A percentile compares a stretch with the other conserved stretches of the same genome.
These are phyloP conservation scores for Xestia c-nigrum DNA, from an alignment of 2,888 invertebrate species.

Conservation along the genomic window DNA sequence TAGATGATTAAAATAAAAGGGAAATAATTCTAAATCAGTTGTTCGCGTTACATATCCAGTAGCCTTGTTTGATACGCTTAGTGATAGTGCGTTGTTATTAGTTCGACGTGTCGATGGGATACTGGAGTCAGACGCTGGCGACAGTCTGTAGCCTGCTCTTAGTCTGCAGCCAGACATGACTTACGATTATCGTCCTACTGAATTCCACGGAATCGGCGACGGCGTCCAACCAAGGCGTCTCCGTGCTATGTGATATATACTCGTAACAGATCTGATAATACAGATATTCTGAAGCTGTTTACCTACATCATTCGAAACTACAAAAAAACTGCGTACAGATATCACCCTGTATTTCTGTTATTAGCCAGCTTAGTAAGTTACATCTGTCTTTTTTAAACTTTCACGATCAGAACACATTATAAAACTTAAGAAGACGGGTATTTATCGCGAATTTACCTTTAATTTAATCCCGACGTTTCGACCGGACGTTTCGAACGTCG, in stretches of 20 bases:
- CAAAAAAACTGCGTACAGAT: background rate
- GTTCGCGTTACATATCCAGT: slow-evolving; percentile 60
- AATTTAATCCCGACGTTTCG: too few species aligned
- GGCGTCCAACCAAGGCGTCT: background rate
- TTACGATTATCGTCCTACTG: background rate
- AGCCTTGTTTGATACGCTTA: slow-evolving; percentile 51
- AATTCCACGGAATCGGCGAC: background rate
- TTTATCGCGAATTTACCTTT: too few species aligned
- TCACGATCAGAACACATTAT: too few species aligned
- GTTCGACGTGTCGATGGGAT: slow-evolving; percentile 15
- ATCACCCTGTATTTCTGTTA: background rate
- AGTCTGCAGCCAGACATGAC: slow-evolving; percentile 1
- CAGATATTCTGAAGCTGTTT: background rate
- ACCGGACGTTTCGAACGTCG: too few species aligned
- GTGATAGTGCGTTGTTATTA: slow-evolving; percentile 42
- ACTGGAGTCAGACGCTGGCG: slow-evolving; percentile 13
- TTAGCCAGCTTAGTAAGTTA: background rate
- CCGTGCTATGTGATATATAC: background rate
- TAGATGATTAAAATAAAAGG: slow-evolving; percentile 12
- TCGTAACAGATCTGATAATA: background rate
- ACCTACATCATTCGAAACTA: background rate
- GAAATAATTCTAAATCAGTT: slow-evolving; percentile 38
- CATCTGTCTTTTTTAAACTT: too few species aligned
- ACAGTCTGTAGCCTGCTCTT: slow-evolving; percentile 27
- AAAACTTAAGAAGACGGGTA: too few species aligned